phyloP scores from a whole-genome alignment of 2,888 invertebrate genomes.

The Venustoraphidia nigricollis region DNA sequence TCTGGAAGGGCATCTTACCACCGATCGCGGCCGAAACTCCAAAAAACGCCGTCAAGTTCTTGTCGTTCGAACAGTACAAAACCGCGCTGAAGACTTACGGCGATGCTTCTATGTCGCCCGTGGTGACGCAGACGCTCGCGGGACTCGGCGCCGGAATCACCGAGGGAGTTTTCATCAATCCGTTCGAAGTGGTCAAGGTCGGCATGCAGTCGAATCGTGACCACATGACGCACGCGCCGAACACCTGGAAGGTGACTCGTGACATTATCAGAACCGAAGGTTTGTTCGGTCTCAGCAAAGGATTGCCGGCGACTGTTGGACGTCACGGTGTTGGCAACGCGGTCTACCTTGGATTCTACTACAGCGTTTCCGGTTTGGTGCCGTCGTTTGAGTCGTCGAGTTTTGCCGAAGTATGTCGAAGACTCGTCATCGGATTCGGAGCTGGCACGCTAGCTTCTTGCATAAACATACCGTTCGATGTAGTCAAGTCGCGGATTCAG shows the following conservation, averaged over 20 bases:
- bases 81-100: too few species aligned
- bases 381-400: too few species aligned
- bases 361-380: too few species aligned
- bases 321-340: constrained; percentile 86
- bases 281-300: constrained; percentile 78
- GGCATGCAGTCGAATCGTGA: constrained; percentile 61
- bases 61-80: constrained; percentile 88
- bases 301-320: constrained; percentile 74
- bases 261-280: constrained; percentile 64
- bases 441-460: constrained; percentile 79
- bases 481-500: constrained; percentile 89
- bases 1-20: constrained; percentile 88
- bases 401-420: constrained; percentile 51
- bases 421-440: constrained; percentile 69
- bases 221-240: constrained; percentile 37
- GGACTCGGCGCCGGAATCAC: constrained; percentile 80
- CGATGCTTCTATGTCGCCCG: too few species aligned
- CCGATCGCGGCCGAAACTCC: constrained; percentile 91
- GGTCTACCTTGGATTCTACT: constrained; percentile 87
- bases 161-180: constrained; percentile 85
- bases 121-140: constrained; percentile 65
- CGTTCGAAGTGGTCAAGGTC: constrained; percentile 95
- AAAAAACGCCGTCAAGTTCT: constrained; percentile 86
- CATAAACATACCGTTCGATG: constrained; percentile 89
- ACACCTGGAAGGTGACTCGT: constrained; percentile 65